A percentile compares a stretch with the other conserved stretches of the same genome.
Evolutionary conservation across 1,140 invertebrate genomes (phyloP).

Genomic region (Agrypnia vestita): DNA sequence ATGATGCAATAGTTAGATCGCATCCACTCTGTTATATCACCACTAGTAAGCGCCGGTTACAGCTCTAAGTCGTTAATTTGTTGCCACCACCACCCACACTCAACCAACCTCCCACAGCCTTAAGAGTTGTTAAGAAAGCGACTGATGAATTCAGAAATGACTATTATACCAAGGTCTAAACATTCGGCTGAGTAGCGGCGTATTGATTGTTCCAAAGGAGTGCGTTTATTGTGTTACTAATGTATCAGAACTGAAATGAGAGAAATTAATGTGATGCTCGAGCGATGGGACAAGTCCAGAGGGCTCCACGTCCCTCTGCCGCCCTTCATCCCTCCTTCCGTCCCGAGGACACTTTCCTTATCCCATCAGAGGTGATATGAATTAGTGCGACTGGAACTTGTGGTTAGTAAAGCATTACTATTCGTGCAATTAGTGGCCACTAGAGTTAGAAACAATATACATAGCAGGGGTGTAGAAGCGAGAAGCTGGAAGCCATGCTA

Average conservation of each 20-base stretch:
- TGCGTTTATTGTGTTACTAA: slow-evolving; percentile 58
- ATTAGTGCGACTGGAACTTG: slow-evolving; percentile 68
- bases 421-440: slow-evolving; percentile 47
- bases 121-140: slow-evolving; percentile 58
- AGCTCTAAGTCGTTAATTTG: slow-evolving; percentile 58
- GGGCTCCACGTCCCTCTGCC: slow-evolving; percentile 62
- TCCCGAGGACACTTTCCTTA: slow-evolving; percentile 52
- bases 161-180: slow-evolving; percentile 50
- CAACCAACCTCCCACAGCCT: slow-evolving; percentile 55
- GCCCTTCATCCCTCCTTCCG: slow-evolving; percentile 64
- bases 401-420: slow-evolving; percentile 65
- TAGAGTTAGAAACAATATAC: slow-evolving; percentile 39
- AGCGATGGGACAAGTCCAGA: slow-evolving; percentile 78
- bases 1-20: slow-evolving; percentile 29
- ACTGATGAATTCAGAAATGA: slow-evolving; percentile 47
- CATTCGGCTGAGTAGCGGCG: slow-evolving; percentile 50
- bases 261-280: slow-evolving; percentile 51
- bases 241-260: slow-evolving; percentile 54
- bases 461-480: slow-evolving; percentile 24
- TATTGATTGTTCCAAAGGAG: slow-evolving; percentile 42
- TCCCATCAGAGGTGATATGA: slow-evolving; percentile 74
- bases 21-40: slow-evolving; percentile 9
- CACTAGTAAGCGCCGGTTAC: slow-evolving; percentile 58
- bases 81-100: slow-evolving; percentile 53
- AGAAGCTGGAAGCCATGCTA: slow-evolving; percentile 57